phyloP scores from a whole-genome alignment of 1,140 invertebrate genomes.

The Heliconius eleuchia region DNA sequence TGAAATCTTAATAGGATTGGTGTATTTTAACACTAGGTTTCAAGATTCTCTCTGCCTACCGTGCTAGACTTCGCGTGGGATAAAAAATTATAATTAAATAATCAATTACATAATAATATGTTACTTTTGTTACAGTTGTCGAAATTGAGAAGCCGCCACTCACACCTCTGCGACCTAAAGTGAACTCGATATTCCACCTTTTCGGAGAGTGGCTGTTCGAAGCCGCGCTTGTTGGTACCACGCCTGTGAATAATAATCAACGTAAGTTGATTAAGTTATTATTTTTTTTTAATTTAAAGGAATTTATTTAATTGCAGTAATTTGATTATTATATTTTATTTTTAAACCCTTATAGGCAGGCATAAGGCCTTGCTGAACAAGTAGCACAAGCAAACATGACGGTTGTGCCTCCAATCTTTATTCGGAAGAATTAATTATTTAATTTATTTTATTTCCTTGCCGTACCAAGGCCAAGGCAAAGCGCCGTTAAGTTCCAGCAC shows the following conservation, averaged over 20 bases:
- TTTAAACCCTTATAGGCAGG: no score
- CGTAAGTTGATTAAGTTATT: conserved; percentile 45
- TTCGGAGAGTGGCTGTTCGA: conserved; percentile 99
- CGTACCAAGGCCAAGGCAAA: no score
- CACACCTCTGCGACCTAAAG: conserved; percentile 91
- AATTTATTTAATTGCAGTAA: no score
- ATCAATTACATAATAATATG: neutral
- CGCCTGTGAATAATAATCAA: conserved; percentile 54
- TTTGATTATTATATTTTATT: no score
- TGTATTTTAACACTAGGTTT: neutral
- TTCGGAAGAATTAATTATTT: no score
- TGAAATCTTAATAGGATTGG: neutral
- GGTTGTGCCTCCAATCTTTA: no score
- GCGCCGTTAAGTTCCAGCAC: no score
- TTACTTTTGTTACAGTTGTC: conserved; percentile 44
- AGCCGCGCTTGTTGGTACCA: conserved; percentile 91
- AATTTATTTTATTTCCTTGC: no score
- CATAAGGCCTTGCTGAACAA: no score
- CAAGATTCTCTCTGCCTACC: neutral
- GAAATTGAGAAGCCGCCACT: conserved; percentile 83
- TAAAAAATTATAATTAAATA: no score
- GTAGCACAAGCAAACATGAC: no score
- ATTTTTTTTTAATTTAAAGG: no score
- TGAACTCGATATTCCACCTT: conserved; percentile 95
- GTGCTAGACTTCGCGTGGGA: neutral